These are phyloP conservation scores for Napeogenes inachia DNA, from an alignment of 2,888 invertebrate genomes.

Conservation along the genomic window DNA sequence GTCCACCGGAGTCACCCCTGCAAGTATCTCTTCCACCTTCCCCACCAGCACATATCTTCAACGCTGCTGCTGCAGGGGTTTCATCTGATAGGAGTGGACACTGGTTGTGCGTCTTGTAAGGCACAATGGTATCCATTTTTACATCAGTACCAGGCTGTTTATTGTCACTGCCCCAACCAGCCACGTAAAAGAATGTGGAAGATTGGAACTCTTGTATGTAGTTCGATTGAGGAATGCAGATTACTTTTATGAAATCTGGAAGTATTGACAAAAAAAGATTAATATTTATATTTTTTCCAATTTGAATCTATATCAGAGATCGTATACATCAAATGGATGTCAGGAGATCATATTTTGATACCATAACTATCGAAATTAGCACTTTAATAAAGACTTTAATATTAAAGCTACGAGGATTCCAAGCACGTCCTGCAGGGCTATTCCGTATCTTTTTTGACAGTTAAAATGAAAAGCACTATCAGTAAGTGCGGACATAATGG, in stretches of 20 bases:
- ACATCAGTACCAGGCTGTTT: slow-evolving; percentile 60
- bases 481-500: too few relatives aligned
- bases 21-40: slow-evolving; percentile 78
- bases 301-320: too few relatives aligned
- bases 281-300: too few relatives aligned
- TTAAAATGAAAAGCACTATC: too few relatives aligned
- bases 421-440: too few relatives aligned
- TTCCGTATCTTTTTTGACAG: too few relatives aligned
- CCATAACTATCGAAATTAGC: too few relatives aligned
- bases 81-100: slow-evolving; percentile 20
- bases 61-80: slow-evolving; percentile 32
- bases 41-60: slow-evolving; percentile 75
- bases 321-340: too few relatives aligned
- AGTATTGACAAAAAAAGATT: not conserved
- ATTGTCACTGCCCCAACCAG: slow-evolving; percentile 70
- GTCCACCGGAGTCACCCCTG: slow-evolving; percentile 83
- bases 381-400: too few relatives aligned
- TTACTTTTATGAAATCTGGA: slow-evolving; percentile 48
- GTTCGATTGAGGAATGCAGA: slow-evolving; percentile 42
- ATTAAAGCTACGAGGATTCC: too few relatives aligned
- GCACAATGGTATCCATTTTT: slow-evolving; percentile 34
- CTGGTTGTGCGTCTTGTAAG: slow-evolving; percentile 27
- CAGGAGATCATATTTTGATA: too few relatives aligned
- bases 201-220: slow-evolving; percentile 24
- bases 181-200: slow-evolving; percentile 38